Conservation (phyloP, 1,140 invertebrate species). For the Cryptotermes secundus region DNA sequence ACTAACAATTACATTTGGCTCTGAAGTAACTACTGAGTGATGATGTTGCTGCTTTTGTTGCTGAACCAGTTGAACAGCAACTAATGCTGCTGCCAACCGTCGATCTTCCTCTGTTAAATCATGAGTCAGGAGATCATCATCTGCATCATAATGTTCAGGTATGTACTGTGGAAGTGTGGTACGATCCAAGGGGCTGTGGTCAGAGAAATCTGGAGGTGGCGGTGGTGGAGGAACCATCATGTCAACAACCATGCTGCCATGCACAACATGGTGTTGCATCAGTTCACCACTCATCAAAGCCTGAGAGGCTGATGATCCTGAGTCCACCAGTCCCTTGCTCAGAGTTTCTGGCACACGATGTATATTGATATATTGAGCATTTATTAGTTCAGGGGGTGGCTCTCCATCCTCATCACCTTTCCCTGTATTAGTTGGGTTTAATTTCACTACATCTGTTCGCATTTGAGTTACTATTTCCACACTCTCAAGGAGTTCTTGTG, state of each 20-base stretch:
- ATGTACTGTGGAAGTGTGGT: conserved; percentile 32
- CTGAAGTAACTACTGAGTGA: conserved; percentile 33
- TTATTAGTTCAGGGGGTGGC: conserved; percentile 30
- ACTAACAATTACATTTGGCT: conserved; percentile 37
- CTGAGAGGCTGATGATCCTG: conserved; percentile 21
- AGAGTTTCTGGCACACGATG: conserved; percentile 32
- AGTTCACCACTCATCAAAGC: conserved; percentile 32
- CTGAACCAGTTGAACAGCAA: conserved; percentile 55
- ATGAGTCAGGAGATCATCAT: conserved; percentile 30
- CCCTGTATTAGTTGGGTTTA: neutral
- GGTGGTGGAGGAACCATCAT: conserved; percentile 32
- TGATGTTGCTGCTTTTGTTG: conserved; percentile 52
- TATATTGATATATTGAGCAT: conserved; percentile 34
- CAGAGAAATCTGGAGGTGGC: conserved; percentile 23
- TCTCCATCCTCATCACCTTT: conserved; percentile 27
- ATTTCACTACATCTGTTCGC: conserved; percentile 33
- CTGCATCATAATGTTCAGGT: conserved; percentile 32
- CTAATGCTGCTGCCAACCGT: conserved; percentile 52
- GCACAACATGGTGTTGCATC: conserved; percentile 34
- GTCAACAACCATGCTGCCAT: conserved; percentile 34
- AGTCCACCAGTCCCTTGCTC: conserved; percentile 30
- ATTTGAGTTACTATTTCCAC: conserved; percentile 34
- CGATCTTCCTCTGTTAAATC: conserved; percentile 53
- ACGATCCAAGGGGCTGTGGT: conserved; percentile 28
- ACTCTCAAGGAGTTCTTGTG: conserved; percentile 31